A percentile compares a stretch with the other conserved stretches of the same genome.
These are phyloP conservation scores for Epinotia demarniana DNA, from an alignment of 2,888 invertebrate species.

Conservation along the genomic window DNA sequence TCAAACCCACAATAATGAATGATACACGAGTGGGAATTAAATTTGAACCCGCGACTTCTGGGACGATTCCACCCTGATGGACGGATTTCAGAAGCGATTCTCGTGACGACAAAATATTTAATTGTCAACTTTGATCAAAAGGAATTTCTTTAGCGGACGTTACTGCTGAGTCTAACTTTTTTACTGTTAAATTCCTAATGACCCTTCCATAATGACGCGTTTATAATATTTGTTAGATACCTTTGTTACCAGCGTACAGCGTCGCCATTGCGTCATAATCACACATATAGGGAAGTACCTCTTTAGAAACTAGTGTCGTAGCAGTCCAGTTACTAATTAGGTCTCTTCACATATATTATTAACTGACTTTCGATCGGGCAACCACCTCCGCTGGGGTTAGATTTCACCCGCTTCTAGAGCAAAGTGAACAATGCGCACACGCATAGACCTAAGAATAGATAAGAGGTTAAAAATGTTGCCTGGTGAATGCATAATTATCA, in stretches of 20 bases:
- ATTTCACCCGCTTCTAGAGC: slow-evolving; percentile 39
- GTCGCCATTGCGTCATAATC: neutral
- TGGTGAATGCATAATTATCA: neutral
- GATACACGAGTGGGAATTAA: too few relatives aligned
- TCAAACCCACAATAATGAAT: too few relatives aligned
- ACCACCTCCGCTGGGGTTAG: slow-evolving; percentile 28
- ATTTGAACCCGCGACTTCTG: too few relatives aligned
- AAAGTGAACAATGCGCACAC: slow-evolving; percentile 12
- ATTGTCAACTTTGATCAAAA: too few relatives aligned
- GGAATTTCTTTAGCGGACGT: too few relatives aligned
- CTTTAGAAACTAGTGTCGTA: slow-evolving; percentile 10
- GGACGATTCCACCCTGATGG: too few relatives aligned
- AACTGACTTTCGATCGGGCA: slow-evolving; percentile 27
- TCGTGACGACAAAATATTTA: too few relatives aligned
- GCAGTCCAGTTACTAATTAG: slow-evolving; percentile 31
- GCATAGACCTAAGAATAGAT: slow-evolving; percentile 13
- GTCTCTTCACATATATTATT: slow-evolving; percentile 5
- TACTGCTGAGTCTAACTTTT: too few relatives aligned
- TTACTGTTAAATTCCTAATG: too few relatives aligned
- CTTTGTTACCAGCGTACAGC: neutral
- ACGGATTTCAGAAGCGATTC: too few relatives aligned
- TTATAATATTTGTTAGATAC: too few relatives aligned
- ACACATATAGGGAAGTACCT: neutral
- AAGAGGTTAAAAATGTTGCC: neutral
- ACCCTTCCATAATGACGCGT: too few relatives aligned